phyloP scores from a whole-genome alignment of 2,113 vertebrate species.

The Mesocricetus auratus region DNA sequence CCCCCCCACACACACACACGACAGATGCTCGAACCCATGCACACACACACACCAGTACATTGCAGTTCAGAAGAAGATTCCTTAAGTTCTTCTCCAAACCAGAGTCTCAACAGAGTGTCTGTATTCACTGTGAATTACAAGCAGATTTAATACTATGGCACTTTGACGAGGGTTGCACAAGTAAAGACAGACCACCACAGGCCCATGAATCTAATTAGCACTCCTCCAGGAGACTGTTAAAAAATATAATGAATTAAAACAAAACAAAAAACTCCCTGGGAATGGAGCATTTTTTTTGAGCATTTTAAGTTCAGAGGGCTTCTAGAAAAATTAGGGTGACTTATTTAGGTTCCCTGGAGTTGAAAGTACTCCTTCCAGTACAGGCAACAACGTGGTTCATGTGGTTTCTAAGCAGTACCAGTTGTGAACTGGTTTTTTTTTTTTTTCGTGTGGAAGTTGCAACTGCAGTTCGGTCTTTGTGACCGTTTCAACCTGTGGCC shows the following conservation, averaged over 20 bases:
- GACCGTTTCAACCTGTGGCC: background rate
- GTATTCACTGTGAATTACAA: background rate
- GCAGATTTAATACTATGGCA: background rate
- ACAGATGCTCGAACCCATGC: no score
- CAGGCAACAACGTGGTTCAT: background rate
- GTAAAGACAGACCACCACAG: background rate
- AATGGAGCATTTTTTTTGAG: constrained; percentile 17
- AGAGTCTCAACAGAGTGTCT: background rate
- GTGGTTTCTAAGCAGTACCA: background rate
- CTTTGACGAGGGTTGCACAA: background rate
- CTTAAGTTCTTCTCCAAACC: background rate
- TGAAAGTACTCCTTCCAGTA: background rate
- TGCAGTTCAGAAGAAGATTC: constrained; percentile 33
- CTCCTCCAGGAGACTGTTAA: background rate
- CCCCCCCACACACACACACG: background rate
- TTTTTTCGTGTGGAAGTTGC: background rate
- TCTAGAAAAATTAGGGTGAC: background rate
- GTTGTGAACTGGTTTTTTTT: background rate
- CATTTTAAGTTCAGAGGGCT: background rate
- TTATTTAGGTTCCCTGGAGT: background rate
- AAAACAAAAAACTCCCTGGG: background rate
- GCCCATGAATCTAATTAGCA: constrained; percentile 21
- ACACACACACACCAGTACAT: background rate
- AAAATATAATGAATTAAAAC: background rate
- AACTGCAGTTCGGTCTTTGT: background rate